Conservation (phyloP, 2,797 vertebrate genomes). For the Darevskia nairensis region DNA sequence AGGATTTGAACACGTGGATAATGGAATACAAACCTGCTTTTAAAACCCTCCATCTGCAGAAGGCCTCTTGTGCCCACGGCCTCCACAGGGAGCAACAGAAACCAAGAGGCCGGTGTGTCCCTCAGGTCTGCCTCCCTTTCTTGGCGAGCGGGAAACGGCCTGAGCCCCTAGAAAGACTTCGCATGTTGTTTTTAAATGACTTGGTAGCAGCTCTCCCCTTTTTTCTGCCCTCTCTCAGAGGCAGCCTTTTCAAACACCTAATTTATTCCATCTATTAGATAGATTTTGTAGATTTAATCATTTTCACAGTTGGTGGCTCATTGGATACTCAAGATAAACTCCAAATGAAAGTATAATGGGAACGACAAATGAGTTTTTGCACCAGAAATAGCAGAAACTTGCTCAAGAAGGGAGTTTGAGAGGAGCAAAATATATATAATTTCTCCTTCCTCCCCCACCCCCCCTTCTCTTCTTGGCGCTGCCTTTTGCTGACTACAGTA, state of each 20-base stretch:
- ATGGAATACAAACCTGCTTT: not conserved
- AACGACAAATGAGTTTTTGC: constrained; percentile 90
- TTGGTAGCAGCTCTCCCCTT: not conserved
- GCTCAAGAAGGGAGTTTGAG: constrained; percentile 78
- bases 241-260: constrained; percentile 83
- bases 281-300: constrained; percentile 98
- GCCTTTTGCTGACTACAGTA: constrained; percentile 89
- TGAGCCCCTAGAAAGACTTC: too few species aligned
- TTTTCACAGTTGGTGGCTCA: constrained; percentile 97
- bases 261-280: constrained; percentile 96
- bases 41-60: too few species aligned
- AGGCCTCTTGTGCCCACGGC: too few species aligned
- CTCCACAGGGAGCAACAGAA: not conserved
- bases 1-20: not conserved
- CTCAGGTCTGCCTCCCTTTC: too few species aligned
- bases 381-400: constrained; percentile 80
- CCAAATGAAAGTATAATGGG: constrained; percentile 92
- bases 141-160: too few species aligned
- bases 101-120: not conserved
- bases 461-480: constrained; percentile 53
- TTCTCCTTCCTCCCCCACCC: constrained; percentile 50
- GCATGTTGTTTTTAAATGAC: not conserved
- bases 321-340: constrained; percentile 95
- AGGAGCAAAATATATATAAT: constrained; percentile 81
- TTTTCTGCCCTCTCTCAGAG: not conserved